Evolutionary conservation across 2,888 invertebrate species (phyloP).

Genomic region (Polydrusus tereticollis): DNA sequence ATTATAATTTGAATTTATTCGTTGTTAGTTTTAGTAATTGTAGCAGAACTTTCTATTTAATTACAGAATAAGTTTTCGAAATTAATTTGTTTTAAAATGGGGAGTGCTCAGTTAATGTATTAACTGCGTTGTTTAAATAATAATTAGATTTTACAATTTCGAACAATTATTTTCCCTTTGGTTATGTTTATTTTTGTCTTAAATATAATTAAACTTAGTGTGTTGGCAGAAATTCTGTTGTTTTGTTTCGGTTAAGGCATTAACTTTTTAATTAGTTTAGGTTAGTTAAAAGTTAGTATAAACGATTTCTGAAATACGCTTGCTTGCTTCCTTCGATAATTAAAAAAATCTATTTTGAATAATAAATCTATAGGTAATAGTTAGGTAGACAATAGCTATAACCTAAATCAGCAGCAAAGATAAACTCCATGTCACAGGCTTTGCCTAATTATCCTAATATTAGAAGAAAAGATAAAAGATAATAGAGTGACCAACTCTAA

Average conservation of each 20-base stretch:
- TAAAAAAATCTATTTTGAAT: no score
- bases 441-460: no score
- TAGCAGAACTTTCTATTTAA: conserved; percentile 65
- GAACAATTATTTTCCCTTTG: neutral
- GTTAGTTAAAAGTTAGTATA: neutral
- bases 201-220: conserved; percentile 5
- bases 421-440: no score
- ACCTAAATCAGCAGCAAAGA: no score
- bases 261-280: neutral
- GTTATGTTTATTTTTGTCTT: conserved; percentile 6
- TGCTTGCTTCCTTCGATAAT: no score
- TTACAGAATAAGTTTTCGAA: conserved; percentile 60
- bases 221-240: conserved; percentile 1
- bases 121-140: conserved; percentile 52
- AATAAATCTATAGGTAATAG: no score
- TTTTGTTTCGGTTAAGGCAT: neutral
- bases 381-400: no score
- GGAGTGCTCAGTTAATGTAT: conserved; percentile 53
- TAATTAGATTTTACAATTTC: conserved; percentile 51
- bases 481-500: no score
- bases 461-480: no score
- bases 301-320: no score
- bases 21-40: no score
- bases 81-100: conserved; percentile 59
- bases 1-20: no score